phyloP scores from a whole-genome alignment of 2,888 invertebrate genomes.

The Sialis fuliginosa region DNA sequence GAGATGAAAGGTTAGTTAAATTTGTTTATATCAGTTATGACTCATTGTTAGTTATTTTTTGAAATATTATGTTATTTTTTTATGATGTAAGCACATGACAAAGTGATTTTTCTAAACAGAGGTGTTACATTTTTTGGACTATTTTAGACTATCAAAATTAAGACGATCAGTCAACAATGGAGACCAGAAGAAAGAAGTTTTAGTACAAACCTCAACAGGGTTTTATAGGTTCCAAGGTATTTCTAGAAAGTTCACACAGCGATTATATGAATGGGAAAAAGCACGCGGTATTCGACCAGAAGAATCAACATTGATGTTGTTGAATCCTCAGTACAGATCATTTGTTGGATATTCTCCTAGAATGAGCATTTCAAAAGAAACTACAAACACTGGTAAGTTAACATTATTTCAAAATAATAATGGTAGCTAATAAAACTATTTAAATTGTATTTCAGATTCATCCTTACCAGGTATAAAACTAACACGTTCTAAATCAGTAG shows the following conservation, averaged over 20 bases:
- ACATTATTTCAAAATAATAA: background rate
- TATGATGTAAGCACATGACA: no score
- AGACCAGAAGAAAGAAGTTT: constrained; percentile 45
- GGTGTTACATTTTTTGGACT: no score
- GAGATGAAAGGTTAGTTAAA: constrained; percentile 35
- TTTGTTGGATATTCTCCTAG: constrained; percentile 5
- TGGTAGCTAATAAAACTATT: background rate
- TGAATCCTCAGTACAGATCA: constrained; percentile 38
- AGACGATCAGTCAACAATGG: constrained; percentile 34
- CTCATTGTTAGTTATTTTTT: background rate
- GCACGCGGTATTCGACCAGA: constrained; percentile 74
- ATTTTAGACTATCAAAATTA: constrained; percentile 34
- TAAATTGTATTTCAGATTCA: background rate
- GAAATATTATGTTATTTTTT: no score
- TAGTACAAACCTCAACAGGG: constrained; percentile 68
- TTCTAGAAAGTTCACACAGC: constrained; percentile 74
- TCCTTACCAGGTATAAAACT: constrained; percentile 16
- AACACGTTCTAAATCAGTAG: constrained; percentile 60
- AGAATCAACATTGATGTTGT: constrained; percentile 63
- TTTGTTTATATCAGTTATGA: constrained; percentile 1
- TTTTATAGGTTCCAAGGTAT: constrained; percentile 74
- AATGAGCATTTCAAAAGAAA: no score
- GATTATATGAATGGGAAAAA: constrained; percentile 83
- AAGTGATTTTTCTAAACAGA: no score
- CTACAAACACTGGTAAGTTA: no score